Evolutionary conservation across 2,113 vertebrate genomes (phyloP), one percentile per base, ranked within the genome.

Genomic region (Halichoeres trimaculatus): DNA sequence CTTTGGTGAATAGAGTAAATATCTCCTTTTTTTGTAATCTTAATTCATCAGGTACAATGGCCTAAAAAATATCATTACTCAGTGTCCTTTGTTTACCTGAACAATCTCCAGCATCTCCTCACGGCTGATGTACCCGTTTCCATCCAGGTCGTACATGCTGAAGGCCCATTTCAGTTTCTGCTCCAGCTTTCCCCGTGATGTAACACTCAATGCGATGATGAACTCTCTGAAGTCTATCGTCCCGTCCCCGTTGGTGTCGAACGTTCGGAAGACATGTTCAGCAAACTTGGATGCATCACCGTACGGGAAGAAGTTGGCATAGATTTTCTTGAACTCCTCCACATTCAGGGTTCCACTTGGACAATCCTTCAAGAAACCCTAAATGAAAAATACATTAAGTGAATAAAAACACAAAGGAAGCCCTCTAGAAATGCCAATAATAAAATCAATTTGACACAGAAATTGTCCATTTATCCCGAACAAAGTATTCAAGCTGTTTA

Each of bases 91-190:
- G 26, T 78, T 83, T 87, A 99, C 97, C 97, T 99, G 96, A 77
- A 99, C 98, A 0, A 99, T 99, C 92, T 99, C 98, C 84, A 99
- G 95, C 98, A 99, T 99, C 92, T 99, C 98, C 8, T 99, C 97
- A 0, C 96, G 95, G 88, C 98, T 99, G 95, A 99, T 99, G 93
- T 99, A 99, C 56, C 98, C 98, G 0, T 99, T 99, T 54, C 98
- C 98, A 0, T 99, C 98, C 89, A 99, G 93, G 94, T 99, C 98
- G 0, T 99, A 99, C 98, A 99, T 99, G 93, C 98, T 99, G 94
- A 99, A 99, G 51, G 98, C 98, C 98, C 98, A 99, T 90, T 98
- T 98, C 76, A 99, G 95, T 92, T 99, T 99, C 95, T 99, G 98
- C 93, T 99, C 98, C 93, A 99, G 94, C 81, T 97, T 98, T 4